Conservation (phyloP, 1,140 invertebrate genomes). For the Dermatophagoides farinae region DNA sequence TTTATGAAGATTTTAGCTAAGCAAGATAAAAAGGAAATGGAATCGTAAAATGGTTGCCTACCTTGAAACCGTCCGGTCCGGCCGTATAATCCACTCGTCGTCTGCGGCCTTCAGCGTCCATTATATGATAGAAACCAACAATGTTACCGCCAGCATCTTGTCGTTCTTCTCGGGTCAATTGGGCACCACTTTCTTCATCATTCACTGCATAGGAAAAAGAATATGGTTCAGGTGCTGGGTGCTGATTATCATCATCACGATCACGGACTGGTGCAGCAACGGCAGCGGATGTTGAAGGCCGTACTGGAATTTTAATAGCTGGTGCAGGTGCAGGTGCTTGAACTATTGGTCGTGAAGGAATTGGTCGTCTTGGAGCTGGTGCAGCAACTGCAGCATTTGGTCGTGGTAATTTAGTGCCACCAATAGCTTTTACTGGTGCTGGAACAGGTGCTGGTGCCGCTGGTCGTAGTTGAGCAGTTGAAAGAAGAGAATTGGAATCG, state of each 20-base stretch:
- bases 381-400: too few relatives aligned
- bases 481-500: too few relatives aligned
- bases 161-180: background rate
- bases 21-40: too few relatives aligned
- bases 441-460: too few relatives aligned
- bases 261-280: background rate
- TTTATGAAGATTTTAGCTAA: too few relatives aligned
- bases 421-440: too few relatives aligned
- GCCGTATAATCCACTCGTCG: conserved; percentile 5
- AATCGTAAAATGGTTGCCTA: background rate
- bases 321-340: too few relatives aligned
- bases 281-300: background rate
- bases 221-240: conserved; percentile 9
- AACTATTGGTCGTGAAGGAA: too few relatives aligned
- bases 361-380: too few relatives aligned
- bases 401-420: too few relatives aligned
- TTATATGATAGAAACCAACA: conserved; percentile 5
- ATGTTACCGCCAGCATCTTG: conserved; percentile 9
- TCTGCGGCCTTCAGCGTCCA: background rate
- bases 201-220: conserved; percentile 5
- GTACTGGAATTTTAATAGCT: background rate
- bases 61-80: background rate
- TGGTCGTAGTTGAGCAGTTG: too few relatives aligned
- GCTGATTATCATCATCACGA: background rate
- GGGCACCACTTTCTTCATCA: conserved; percentile 3